Evolutionary conservation across 2,888 invertebrate genomes (phyloP).

Genomic region (Caenorhabditis imperialis): DNA sequence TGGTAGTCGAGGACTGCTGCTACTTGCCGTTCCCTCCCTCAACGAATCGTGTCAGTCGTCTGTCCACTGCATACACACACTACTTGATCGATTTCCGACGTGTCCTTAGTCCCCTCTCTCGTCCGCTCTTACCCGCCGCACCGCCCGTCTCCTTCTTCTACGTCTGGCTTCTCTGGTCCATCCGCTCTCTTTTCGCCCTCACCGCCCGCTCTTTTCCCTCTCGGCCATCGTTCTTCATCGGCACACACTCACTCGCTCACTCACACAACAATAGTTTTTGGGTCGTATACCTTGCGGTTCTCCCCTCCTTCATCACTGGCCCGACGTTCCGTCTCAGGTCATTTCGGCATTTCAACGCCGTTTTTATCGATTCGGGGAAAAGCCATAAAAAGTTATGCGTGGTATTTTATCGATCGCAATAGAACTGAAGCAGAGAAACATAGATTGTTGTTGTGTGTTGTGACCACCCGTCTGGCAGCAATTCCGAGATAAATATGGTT

Average conservation of each 20-base stretch:
- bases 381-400: no score
- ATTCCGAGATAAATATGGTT: no score
- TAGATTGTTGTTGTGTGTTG: no score
- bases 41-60: constrained; percentile 40
- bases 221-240: background rate
- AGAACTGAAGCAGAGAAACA: no score
- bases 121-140: constrained; percentile 21
- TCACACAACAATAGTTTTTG: constrained; percentile 43
- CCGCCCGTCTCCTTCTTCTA: constrained; percentile 13
- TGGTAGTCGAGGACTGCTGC: background rate
- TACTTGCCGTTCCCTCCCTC: background rate
- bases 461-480: no score
- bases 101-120: constrained; percentile 20
- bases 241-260: constrained; percentile 21
- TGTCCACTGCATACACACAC: constrained; percentile 4
- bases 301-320: background rate
- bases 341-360: no score
- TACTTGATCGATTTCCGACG: constrained; percentile 52
- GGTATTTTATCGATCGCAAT: no score
- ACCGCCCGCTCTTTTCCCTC: constrained; percentile 4
- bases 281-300: constrained; percentile 43
- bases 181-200: no score
- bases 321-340: no score
- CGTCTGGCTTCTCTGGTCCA: constrained; percentile 6
- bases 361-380: no score